phyloP scores from a whole-genome alignment of 1,140 invertebrate species.

The Pemphigus obesinymphae region DNA sequence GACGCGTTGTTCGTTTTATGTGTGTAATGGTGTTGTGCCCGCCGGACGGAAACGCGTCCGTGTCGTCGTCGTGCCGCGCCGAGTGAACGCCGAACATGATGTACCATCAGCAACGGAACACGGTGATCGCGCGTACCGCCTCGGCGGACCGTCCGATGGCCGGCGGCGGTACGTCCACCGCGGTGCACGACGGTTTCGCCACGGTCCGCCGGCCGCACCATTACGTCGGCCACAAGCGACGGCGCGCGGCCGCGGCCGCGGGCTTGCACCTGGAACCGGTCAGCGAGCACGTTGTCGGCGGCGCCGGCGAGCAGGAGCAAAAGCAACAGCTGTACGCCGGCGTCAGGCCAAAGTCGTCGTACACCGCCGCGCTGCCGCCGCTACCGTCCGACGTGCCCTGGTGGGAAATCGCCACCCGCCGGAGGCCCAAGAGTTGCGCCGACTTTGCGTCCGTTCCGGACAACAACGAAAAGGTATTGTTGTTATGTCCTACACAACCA shows the following conservation, averaged over 20 bases:
- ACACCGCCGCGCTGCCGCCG: constrained; percentile 53
- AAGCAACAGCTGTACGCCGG: not conserved
- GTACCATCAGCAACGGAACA: not conserved
- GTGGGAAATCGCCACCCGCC: constrained; percentile 77
- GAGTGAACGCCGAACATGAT: not conserved
- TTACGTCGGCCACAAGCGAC: constrained; percentile 32
- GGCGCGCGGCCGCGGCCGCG: not conserved
- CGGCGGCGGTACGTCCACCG: not conserved
- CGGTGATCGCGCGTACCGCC: not conserved
- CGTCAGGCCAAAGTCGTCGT: constrained; percentile 6
- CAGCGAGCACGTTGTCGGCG: constrained; percentile 28
- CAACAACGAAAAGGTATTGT: not conserved
- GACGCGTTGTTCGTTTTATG: too few relatives aligned
- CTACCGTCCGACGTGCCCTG: constrained; percentile 66
- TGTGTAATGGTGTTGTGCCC: not conserved
- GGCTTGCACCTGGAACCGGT: constrained; percentile 23
- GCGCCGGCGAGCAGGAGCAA: not conserved
- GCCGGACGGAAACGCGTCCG: too few relatives aligned
- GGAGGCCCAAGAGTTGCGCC: constrained; percentile 62
- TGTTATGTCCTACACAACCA: too few relatives aligned
- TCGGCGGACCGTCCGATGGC: not conserved
- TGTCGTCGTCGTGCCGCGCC: too few relatives aligned
- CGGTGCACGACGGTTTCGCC: constrained; percentile 43
- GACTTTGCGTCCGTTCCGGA: not conserved
- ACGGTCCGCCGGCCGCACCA: constrained; percentile 39